Evolutionary conservation across 2,888 invertebrate species (phyloP).

Genomic region (Cremastinae sp.): DNA sequence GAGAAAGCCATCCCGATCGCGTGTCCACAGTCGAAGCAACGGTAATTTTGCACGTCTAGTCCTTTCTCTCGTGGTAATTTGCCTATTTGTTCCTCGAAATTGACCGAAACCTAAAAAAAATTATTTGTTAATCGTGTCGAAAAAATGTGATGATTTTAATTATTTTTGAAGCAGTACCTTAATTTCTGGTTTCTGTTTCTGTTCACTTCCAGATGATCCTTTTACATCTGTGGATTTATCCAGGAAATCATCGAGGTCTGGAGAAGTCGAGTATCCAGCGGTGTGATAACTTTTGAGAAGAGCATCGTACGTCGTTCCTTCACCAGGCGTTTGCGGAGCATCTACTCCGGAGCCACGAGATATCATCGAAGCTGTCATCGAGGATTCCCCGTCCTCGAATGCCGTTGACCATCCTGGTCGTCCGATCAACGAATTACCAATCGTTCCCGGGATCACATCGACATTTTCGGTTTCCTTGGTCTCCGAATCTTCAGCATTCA

Average conservation of each 20-base stretch:
- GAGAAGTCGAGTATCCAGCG: slow-evolving; percentile 80
- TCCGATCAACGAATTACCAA: slow-evolving; percentile 85
- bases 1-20: slow-evolving; percentile 84
- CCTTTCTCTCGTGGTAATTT: slow-evolving; percentile 89
- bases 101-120: slow-evolving; percentile 60
- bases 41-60: slow-evolving; percentile 92
- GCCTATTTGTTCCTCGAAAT: slow-evolving; percentile 85
- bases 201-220: slow-evolving; percentile 50
- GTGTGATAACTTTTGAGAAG: slow-evolving; percentile 83
- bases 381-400: slow-evolving; percentile 81
- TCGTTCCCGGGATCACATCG: slow-evolving; percentile 69
- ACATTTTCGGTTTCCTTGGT: slow-evolving; percentile 50
- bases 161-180: slow-evolving; percentile 51
- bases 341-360: slow-evolving; percentile 82
- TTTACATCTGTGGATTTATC: slow-evolving; percentile 68
- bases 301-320: slow-evolving; percentile 83
- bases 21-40: slow-evolving; percentile 88
- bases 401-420: slow-evolving; percentile 86
- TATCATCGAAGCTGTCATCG: slow-evolving; percentile 81
- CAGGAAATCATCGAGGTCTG: slow-evolving; percentile 84
- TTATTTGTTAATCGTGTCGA: background rate
- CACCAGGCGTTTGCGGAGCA: slow-evolving; percentile 70
- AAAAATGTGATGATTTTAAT: background rate
- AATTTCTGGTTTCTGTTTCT: slow-evolving; percentile 56
- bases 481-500: slow-evolving; percentile 1